Evolutionary conservation across 1,140 invertebrate species (phyloP), one percentile per base, ranked within the genome.

Genomic region (Drosophila bifasciata): DNA sequence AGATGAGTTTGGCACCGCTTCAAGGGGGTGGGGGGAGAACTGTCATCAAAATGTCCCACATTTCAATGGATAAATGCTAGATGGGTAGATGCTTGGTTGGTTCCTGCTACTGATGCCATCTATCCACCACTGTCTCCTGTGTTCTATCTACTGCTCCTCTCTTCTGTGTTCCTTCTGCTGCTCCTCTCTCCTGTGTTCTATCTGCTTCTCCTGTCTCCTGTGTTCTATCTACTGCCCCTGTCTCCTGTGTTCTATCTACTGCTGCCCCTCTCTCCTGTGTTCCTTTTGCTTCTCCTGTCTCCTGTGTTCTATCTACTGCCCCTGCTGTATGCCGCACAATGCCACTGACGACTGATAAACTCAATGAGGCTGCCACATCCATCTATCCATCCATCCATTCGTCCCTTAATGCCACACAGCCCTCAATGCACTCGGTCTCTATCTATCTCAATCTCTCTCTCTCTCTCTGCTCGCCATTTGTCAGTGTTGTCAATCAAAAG

Each of bases 401-500:
- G n/a, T 8, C 48, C 36, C 9, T 39, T 21, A 23, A 48, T 36
- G 49, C 44, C 17, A 40, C 50, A 40, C 50, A 50, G 44, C 63
- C 57, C 53, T 68, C 67, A 62, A 74, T 77, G 71, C 76, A 66
- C 60, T 58, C 62, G 53, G n/a, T n/a, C n/a, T n/a, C n/a, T n/a
- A n/a, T n/a, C n/a, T n/a, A n/a, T n/a, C n/a, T n/a, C n/a, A n/a
- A n/a, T n/a, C n/a, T n/a, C n/a, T n/a, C n/a, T n/a, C n/a, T 51
- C 77, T 78, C 23, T 6, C 23, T 25, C 32, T 11, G 3, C 32
- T 4, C 11, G 32, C 68, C 70, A 88, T 88, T 89, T 88, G 83
- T 88, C 75, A 69, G 67, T 21, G 28, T 51, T 81, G 83, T 89
- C 83, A 88, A 88, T 88, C 83, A 72, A 25, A 73, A 46, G 52